Conservation (phyloP, 1,140 invertebrate genomes). For the Drosophila tani region DNA sequence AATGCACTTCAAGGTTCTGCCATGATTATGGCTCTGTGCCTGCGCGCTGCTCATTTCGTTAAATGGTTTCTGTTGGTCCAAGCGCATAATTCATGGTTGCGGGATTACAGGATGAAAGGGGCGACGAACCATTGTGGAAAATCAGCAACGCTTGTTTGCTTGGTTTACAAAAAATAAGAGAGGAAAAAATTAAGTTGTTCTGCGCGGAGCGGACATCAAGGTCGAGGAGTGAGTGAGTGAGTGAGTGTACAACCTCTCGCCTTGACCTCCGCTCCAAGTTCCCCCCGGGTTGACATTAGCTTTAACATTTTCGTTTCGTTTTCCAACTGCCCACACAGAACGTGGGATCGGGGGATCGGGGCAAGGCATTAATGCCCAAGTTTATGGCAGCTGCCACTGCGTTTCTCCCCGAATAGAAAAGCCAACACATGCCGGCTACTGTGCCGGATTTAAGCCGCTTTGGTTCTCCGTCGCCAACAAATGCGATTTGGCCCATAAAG, state of each 20-base stretch:
- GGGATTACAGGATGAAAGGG: slow-evolving; percentile 66
- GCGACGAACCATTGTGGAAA: slow-evolving; percentile 62
- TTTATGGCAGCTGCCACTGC: slow-evolving; percentile 67
- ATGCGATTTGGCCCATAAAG: slow-evolving; percentile 78
- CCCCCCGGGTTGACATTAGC: slow-evolving; percentile 16
- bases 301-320: slow-evolving; percentile 33
- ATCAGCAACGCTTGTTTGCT: slow-evolving; percentile 77
- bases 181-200: slow-evolving; percentile 76
- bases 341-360: neutral
- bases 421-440: slow-evolving; percentile 42
- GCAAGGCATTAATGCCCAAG: slow-evolving; percentile 54
- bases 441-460: slow-evolving; percentile 70
- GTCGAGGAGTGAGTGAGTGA: slow-evolving; percentile 42
- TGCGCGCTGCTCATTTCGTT: slow-evolving; percentile 68
- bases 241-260: slow-evolving; percentile 25
- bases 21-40: slow-evolving; percentile 63
- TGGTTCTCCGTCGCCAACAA: slow-evolving; percentile 71
- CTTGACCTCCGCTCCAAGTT: slow-evolving; percentile 62
- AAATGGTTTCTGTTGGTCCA: slow-evolving; percentile 66
- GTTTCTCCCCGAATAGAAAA: slow-evolving; percentile 70
- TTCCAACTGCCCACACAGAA: slow-evolving; percentile 53
- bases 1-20: slow-evolving; percentile 82
- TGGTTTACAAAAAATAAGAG: neutral
- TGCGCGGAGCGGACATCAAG: slow-evolving; percentile 68
- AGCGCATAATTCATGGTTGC: slow-evolving; percentile 77